phyloP scores from a whole-genome alignment of 2,797 vertebrate genomes.

The Urocyon cinereoargenteus region DNA sequence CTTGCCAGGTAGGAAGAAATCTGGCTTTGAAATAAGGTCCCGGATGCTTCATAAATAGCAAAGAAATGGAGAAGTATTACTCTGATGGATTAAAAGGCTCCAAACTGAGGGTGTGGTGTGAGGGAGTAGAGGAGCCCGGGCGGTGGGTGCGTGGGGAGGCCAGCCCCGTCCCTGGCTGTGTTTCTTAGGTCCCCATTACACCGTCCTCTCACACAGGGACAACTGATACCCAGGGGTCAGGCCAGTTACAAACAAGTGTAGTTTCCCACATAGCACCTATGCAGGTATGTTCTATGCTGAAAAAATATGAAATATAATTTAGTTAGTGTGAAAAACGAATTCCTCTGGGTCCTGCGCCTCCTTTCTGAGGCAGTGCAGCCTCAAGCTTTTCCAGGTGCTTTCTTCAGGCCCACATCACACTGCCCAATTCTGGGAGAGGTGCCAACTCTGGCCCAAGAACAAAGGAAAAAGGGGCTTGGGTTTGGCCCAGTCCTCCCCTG shows the following conservation, averaged over 20 bases:
- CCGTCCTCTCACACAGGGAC: background rate
- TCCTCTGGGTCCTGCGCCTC: background rate
- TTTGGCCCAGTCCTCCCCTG: background rate
- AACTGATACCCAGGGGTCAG: background rate
- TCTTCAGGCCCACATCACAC: background rate
- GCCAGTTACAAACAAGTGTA: background rate
- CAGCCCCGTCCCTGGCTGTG: background rate
- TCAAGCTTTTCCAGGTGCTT: background rate
- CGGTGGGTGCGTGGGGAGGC: background rate
- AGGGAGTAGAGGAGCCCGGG: background rate
- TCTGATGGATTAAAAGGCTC: background rate
- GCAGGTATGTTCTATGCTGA: background rate
- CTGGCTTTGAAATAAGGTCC: slow-evolving; percentile 64
- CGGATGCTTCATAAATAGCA: slow-evolving; percentile 35
- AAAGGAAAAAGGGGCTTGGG: background rate
- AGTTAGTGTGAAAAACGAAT: slow-evolving; percentile 54
- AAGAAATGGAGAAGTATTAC: background rate
- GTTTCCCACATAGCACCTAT: slow-evolving; percentile 25
- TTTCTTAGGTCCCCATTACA: background rate
- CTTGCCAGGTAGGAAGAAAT: slow-evolving; percentile 69
- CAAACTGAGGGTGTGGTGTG: background rate
- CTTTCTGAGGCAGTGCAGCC: background rate
- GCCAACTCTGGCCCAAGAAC: slow-evolving; percentile 45
- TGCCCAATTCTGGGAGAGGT: slow-evolving; percentile 44
- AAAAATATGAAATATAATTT: background rate